phyloP scores from a whole-genome alignment of 2,888 invertebrate species.

The Ochropacha duplaris region DNA sequence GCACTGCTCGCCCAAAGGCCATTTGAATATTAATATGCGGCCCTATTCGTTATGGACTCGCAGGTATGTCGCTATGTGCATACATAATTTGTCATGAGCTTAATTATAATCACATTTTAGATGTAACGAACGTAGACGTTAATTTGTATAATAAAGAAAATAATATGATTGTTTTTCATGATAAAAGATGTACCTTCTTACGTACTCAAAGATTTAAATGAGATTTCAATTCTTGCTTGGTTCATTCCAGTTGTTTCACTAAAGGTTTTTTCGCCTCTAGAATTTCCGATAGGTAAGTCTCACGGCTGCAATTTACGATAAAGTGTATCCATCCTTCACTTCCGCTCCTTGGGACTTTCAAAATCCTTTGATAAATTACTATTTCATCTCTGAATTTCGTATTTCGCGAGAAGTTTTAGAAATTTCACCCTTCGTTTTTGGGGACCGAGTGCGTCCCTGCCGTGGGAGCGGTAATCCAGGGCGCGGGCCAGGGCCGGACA shows the following conservation, averaged over 20 bases:
- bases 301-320: conserved; percentile 64
- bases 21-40: conserved; percentile 75
- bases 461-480: conserved; percentile 69
- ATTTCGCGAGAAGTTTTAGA: conserved; percentile 64
- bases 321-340: conserved; percentile 63
- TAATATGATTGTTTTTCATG: background rate
- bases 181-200: background rate
- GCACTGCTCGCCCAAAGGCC: conserved; percentile 60
- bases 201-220: background rate
- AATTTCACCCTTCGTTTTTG: conserved; percentile 56
- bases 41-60: conserved; percentile 53
- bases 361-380: conserved; percentile 82
- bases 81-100: conserved; percentile 60
- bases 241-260: conserved; percentile 30
- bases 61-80: conserved; percentile 48
- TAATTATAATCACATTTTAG: conserved; percentile 50
- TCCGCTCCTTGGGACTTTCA: conserved; percentile 65
- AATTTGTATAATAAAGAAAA: conserved; percentile 24
- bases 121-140: conserved; percentile 31
- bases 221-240: conserved; percentile 21
- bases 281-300: conserved; percentile 50
- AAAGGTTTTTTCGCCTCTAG: conserved; percentile 33
- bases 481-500: conserved; percentile 55
- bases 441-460: conserved; percentile 33
- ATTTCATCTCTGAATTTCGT: conserved; percentile 76